These are phyloP conservation scores for Hemicentrotus pulcherrimus DNA, from an alignment of 35 echinoderm and acorn worm genomes.

Conservation along the genomic window DNA sequence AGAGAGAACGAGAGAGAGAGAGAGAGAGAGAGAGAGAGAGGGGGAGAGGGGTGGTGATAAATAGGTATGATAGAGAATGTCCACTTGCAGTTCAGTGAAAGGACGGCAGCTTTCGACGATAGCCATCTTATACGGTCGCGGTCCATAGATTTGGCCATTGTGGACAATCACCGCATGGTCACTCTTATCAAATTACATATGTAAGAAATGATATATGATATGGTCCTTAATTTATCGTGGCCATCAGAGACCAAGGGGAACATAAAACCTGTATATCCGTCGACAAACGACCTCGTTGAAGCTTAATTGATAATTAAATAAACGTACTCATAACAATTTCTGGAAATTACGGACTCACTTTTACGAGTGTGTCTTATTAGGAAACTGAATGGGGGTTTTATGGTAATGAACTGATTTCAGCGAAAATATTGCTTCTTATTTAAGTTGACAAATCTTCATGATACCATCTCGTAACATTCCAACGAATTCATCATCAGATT, in stretches of 20 bases:
- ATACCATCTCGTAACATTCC: background rate
- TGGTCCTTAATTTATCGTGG: background rate
- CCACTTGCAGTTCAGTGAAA: background rate
- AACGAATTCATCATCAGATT: no score
- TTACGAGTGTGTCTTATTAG: background rate
- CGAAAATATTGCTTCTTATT: background rate
- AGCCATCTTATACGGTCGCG: background rate
- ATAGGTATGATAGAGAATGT: background rate
- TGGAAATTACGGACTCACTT: background rate
- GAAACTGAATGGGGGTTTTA: background rate
- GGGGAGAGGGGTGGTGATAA: background rate
- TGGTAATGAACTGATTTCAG: background rate
- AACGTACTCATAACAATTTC: background rate
- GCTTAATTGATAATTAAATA: conserved; percentile 3
- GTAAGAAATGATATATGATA: conserved; percentile 14
- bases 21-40: background rate
- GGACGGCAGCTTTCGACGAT: background rate
- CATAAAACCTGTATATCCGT: background rate
- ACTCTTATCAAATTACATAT: background rate
- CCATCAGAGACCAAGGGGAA: background rate
- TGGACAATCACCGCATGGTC: background rate
- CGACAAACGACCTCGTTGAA: background rate
- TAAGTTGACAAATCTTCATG: background rate
- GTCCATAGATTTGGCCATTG: background rate
- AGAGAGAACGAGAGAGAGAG: background rate